Evolutionary conservation across 2,888 invertebrate genomes (phyloP).

Genomic region (Coleophora deauratella): DNA sequence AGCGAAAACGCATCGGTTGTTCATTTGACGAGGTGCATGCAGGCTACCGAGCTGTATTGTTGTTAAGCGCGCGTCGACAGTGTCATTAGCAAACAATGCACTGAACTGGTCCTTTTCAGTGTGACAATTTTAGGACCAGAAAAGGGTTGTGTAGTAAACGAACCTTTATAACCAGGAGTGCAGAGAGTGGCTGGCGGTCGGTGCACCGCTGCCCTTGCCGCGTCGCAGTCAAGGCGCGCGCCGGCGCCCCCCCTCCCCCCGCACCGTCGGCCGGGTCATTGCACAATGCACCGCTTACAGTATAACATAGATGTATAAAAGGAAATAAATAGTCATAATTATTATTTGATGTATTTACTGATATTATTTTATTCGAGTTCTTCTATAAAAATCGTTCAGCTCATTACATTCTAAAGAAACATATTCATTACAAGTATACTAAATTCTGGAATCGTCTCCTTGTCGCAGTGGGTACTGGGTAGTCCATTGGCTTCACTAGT

Average conservation of each 20-base stretch:
- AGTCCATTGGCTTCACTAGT: no score
- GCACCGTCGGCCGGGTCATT: constrained; percentile 27
- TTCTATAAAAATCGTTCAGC: no score
- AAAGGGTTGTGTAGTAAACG: constrained; percentile 58
- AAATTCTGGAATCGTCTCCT: no score
- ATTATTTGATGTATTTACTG: no score
- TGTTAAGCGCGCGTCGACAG: constrained; percentile 8
- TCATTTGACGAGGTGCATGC: constrained; percentile 13
- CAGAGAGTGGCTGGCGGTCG: constrained; percentile 38
- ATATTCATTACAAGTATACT: no score
- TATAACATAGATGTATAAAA: neutral
- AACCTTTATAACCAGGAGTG: constrained; percentile 57
- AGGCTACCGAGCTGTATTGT: constrained; percentile 15
- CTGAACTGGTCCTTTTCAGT: constrained; percentile 35
- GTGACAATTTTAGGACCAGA: constrained; percentile 45
- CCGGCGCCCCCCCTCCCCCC: constrained; percentile 11
- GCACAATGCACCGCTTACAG: constrained; percentile 29
- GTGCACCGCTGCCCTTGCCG: constrained; percentile 36
- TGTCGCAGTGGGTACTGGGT: no score
- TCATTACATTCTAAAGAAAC: no score
- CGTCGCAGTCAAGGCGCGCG: constrained; percentile 20
- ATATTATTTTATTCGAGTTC: no score
- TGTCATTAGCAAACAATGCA: constrained; percentile 35
- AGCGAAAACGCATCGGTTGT: constrained; percentile 14
- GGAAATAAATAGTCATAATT: no score